Base-by-base conservation (phyloP, 1,140 invertebrate genomes). In the Stegodyphus dumicola region DNA sequence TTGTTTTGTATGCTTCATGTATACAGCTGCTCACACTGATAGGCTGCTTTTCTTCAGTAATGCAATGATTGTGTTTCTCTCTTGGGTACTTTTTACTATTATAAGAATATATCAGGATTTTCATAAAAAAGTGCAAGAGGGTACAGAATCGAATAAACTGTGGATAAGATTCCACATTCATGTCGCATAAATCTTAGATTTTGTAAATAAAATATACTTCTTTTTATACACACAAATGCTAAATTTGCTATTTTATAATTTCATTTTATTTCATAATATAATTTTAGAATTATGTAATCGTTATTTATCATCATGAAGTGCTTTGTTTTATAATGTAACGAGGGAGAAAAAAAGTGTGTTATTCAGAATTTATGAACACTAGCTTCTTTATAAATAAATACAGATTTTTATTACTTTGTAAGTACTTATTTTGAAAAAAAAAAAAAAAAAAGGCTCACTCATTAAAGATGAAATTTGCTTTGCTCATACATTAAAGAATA, bases 201-300 rank as follows among this genome's bases (percentile, higher is more conserved):
- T 65, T 78, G 77, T 78, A 78, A 52, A 78, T 78, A 78, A 78
- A 77, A 67, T 78, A 48, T 78, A 69, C n/a, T 69, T 56, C 64
- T 78, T 78, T 60, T 78, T 78, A 78, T 78, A 78, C 77, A 78
- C 69, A 65, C 77, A 78, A 78, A 78, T 78, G 66, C 52, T 78
- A 78, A 65, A 78, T 78, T 78, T 78, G 77, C 77, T 71, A 71
- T 65, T 78, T n/a, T 53, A 69, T 48, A 64, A 51, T 78, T 78
- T 78, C 77, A 78, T 78, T 78, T 69, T 78, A 64, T 78, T 78
- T 78, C 69, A 33, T 33, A 33, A 33, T 33, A 33, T 33, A 33
- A 33, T 33, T 33, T 33, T 33, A 33, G 33, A 33, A 33, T 33
- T 33, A 3, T 33, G 33, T 33, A 33, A 33, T 33, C 33, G 3